phyloP scores from a whole-genome alignment of 2,113 vertebrate species.

The Prolemur simus region DNA sequence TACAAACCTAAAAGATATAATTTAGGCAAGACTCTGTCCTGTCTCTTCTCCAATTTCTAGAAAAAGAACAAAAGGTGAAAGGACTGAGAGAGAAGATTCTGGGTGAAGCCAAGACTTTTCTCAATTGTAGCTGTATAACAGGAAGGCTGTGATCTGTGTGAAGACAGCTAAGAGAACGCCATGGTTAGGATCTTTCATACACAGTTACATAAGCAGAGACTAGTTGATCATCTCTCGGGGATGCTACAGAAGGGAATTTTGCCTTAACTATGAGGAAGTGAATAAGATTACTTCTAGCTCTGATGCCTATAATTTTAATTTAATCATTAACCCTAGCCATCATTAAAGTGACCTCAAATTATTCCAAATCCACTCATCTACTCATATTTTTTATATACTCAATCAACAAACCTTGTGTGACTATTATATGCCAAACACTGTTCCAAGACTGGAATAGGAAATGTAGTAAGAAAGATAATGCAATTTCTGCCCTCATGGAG shows the following conservation, averaged over 20 bases:
- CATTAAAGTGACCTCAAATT: not conserved
- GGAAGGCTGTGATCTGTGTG: not conserved
- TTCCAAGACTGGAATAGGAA: not conserved
- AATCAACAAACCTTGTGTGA: not conserved
- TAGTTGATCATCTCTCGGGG: not conserved
- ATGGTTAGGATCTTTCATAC: not conserved
- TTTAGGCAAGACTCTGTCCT: not conserved
- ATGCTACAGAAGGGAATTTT: not conserved
- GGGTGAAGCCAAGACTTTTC: not conserved
- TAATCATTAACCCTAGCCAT: not conserved
- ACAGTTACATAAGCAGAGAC: not conserved
- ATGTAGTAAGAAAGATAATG: not conserved
- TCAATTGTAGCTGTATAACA: not conserved
- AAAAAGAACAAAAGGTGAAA: not conserved
- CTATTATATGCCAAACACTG: not conserved
- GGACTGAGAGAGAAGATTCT: not conserved
- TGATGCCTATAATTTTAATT: not conserved
- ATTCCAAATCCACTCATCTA: not conserved
- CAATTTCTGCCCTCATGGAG: not conserved
- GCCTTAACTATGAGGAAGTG: not conserved
- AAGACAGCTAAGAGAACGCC: not conserved
- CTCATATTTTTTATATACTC: not conserved
- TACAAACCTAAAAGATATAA: not conserved
- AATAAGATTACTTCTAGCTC: not conserved
- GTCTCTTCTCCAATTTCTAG: not conserved